phyloP scores from a whole-genome alignment of 2,113 vertebrate species.

The Strix aluco region DNA sequence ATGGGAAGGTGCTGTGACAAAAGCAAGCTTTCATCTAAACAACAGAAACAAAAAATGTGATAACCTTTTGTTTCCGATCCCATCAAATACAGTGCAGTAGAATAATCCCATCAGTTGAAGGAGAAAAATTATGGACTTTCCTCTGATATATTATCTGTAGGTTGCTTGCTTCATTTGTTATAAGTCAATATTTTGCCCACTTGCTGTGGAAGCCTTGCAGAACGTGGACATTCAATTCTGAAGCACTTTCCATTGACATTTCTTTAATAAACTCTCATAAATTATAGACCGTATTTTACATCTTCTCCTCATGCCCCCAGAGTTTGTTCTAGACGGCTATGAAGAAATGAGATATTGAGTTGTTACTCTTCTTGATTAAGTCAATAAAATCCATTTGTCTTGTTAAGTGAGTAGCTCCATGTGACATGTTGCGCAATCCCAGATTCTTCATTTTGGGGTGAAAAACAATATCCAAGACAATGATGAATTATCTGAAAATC shows the following conservation, averaged over 20 bases:
- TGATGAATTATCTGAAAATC: neutral
- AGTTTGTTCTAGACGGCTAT: neutral
- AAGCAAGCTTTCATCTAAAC: neutral
- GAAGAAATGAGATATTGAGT: conserved; percentile 43
- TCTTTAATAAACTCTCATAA: conserved; percentile 50
- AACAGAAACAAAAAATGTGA: neutral
- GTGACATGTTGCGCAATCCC: neutral
- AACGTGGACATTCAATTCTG: neutral
- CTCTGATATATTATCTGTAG: neutral
- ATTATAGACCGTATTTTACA: conserved; percentile 35
- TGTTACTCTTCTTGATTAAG: conserved; percentile 31
- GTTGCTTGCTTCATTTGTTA: neutral
- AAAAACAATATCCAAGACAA: neutral
- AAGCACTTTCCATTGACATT: neutral
- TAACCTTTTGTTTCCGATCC: neutral
- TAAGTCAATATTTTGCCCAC: neutral
- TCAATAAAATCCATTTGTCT: conserved; percentile 49
- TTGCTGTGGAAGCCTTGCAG: neutral
- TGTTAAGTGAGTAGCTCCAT: neutral
- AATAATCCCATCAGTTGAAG: neutral
- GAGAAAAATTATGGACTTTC: neutral
- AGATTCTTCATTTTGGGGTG: neutral
- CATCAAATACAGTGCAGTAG: neutral
- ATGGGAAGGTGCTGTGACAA: accelerated
- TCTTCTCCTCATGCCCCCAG: neutral